A percentile compares a stretch with the other conserved stretches of the same genome.
phyloP scores from a whole-genome alignment of 2,113 vertebrate genomes.

The Vanacampus margaritifer region DNA sequence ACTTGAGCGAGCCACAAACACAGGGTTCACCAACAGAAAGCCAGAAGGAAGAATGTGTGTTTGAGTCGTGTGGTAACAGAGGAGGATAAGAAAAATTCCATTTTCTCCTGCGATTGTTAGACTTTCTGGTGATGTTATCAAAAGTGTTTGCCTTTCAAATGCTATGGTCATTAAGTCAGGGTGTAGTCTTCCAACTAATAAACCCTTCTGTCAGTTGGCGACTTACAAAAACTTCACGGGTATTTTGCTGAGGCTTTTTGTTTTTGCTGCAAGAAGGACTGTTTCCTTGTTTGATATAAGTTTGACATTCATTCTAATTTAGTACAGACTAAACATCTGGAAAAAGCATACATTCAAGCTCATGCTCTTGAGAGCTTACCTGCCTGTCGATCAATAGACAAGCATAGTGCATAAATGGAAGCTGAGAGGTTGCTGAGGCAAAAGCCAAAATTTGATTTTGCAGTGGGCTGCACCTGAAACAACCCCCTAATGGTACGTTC shows the following conservation, averaged over 20 bases:
- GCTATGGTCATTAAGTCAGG: conserved; percentile 23
- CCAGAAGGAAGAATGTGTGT: conserved; percentile 54
- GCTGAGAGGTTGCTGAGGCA: background rate
- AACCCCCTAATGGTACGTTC: background rate
- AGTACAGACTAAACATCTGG: conserved; percentile 5
- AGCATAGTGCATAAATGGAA: background rate
- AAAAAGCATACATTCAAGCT: too few species aligned
- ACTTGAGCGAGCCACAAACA: conserved; percentile 54
- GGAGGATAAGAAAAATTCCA: conserved; percentile 42
- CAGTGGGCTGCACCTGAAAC: background rate
- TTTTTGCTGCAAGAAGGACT: conserved; percentile 40
- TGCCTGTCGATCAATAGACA: background rate
- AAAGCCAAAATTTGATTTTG: background rate
- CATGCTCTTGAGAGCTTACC: background rate
- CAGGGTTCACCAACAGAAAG: conserved; percentile 62
- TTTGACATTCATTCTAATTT: conserved; percentile 27
- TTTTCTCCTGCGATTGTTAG: conserved; percentile 31
- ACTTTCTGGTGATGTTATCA: conserved; percentile 46
- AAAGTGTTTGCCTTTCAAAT: conserved; percentile 17
- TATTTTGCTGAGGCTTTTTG: too few species aligned
- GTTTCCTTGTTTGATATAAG: conserved; percentile 27
- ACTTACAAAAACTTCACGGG: conserved; percentile 29
- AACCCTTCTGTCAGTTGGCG: conserved; percentile 20
- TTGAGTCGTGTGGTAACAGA: conserved; percentile 48
- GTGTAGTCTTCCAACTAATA: conserved; percentile 17